Evolutionary conservation across 1,140 invertebrate species (phyloP).

Genomic region (Leptoteleia sp.): DNA sequence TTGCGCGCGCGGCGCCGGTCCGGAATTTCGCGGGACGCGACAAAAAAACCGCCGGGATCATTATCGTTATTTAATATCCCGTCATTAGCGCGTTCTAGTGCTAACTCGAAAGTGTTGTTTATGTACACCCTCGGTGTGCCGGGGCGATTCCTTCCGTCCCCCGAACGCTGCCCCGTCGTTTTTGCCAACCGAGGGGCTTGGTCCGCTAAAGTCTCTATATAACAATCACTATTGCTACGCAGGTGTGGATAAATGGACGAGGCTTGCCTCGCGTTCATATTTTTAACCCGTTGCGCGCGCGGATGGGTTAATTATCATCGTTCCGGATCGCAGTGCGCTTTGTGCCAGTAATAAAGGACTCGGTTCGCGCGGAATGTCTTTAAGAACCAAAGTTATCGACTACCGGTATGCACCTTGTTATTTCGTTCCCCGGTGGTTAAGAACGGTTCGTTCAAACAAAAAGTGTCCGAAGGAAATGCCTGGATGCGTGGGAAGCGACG

Average conservation of each 20-base stretch:
- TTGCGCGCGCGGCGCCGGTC: slow-evolving; percentile 50
- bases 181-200: slow-evolving; percentile 53
- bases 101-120: slow-evolving; percentile 77
- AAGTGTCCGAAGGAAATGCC: slow-evolving; percentile 53
- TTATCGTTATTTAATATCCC: slow-evolving; percentile 82
- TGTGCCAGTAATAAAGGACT: slow-evolving; percentile 62
- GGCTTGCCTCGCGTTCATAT: slow-evolving; percentile 34
- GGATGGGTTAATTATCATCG: slow-evolving; percentile 78
- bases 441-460: slow-evolving; percentile 49
- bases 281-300: slow-evolving; percentile 44
- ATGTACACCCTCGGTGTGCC: slow-evolving; percentile 72
- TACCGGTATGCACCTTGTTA: slow-evolving; percentile 70
- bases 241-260: slow-evolving; percentile 54
- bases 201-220: slow-evolving; percentile 56
- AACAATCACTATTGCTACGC: slow-evolving; percentile 60
- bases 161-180: slow-evolving; percentile 46
- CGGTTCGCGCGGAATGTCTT: slow-evolving; percentile 62
- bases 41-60: slow-evolving; percentile 75
- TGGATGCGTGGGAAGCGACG: slow-evolving; percentile 50
- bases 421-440: slow-evolving; percentile 45
- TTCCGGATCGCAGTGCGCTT: slow-evolving; percentile 66
- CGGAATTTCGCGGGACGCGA: slow-evolving; percentile 47
- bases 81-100: slow-evolving; percentile 79
- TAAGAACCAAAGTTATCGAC: slow-evolving; percentile 72
- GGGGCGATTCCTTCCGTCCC: slow-evolving; percentile 63